These are phyloP conservation scores for Plusia festucae DNA, from an alignment of 2,888 invertebrate species.

Conservation along the genomic window DNA sequence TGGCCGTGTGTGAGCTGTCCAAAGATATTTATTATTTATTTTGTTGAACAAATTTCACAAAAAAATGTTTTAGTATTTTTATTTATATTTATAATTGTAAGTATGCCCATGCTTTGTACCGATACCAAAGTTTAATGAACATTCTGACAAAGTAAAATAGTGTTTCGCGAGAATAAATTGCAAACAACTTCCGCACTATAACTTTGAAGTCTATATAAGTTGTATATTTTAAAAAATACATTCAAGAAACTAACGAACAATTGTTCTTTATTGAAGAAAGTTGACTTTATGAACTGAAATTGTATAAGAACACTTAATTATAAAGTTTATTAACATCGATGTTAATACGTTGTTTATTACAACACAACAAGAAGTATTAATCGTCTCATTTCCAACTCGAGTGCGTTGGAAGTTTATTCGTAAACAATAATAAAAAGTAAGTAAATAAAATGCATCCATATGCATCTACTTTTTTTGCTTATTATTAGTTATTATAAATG, in stretches of 20 bases:
- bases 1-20: no score
- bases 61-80: no score
- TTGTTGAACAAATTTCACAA: no score
- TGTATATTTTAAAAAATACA: conserved; percentile 38
- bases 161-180: conserved; percentile 39
- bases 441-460: no score
- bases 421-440: no score
- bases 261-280: conserved; percentile 19
- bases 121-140: conserved; percentile 48
- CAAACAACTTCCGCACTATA: conserved; percentile 39
- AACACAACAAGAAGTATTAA: no score
- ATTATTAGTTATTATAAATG: no score
- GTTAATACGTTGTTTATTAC: conserved; percentile 18
- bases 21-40: no score
- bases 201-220: conserved; percentile 33
- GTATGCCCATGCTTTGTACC: conserved; percentile 29
- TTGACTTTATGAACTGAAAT: conserved; percentile 21
- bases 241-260: conserved; percentile 35
- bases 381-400: no score
- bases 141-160: conserved; percentile 42
- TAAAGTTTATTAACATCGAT: conserved; percentile 25
- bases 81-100: no score
- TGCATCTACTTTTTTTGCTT: no score
- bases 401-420: no score
- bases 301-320: conserved; percentile 19